These are phyloP conservation scores for Megalopta genalis DNA, from an alignment of 1,140 invertebrate genomes.

Conservation along the genomic window DNA sequence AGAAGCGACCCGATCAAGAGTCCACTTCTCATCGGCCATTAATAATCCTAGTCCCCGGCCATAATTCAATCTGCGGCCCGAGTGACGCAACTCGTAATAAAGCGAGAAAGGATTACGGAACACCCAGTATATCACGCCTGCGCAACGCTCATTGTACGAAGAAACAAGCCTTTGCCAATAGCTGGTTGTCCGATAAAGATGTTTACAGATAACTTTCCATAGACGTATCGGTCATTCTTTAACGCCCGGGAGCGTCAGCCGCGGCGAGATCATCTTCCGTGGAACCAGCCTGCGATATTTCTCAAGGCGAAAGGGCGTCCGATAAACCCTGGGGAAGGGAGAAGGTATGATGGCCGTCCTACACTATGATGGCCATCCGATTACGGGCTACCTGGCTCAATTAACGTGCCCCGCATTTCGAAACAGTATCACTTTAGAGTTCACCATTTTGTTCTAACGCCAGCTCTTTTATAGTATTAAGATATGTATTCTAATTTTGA, in stretches of 20 bases:
- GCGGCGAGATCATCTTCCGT: constrained; percentile 35
- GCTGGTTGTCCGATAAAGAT: constrained; percentile 31
- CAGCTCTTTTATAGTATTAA: too few relatives aligned
- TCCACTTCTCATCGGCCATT: neutral
- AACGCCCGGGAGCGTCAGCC: constrained; percentile 42
- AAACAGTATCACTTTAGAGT: neutral
- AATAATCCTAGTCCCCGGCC: neutral
- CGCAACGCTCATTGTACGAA: neutral
- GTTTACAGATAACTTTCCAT: constrained; percentile 38
- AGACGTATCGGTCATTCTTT: constrained; percentile 50
- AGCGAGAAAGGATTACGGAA: neutral
- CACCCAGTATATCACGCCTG: constrained; percentile 6
- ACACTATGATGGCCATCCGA: constrained; percentile 17
- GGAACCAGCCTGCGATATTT: constrained; percentile 51
- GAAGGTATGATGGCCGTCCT: constrained; percentile 13
- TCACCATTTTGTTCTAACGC: too few relatives aligned
- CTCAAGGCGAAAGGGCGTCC: constrained; percentile 27
- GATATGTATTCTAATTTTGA: too few relatives aligned
- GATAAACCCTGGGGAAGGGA: constrained; percentile 28
- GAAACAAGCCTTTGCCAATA: constrained; percentile 8
- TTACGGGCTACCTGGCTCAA: neutral
- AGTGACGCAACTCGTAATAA: neutral
- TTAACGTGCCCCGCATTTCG: neutral
- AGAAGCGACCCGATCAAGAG: neutral
- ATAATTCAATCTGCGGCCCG: neutral